A percentile compares a stretch with the other conserved stretches of the same genome.
These are phyloP conservation scores for Thripadectes ignobilis DNA, from an alignment of 2,797 vertebrate species.

Conservation along the genomic window DNA sequence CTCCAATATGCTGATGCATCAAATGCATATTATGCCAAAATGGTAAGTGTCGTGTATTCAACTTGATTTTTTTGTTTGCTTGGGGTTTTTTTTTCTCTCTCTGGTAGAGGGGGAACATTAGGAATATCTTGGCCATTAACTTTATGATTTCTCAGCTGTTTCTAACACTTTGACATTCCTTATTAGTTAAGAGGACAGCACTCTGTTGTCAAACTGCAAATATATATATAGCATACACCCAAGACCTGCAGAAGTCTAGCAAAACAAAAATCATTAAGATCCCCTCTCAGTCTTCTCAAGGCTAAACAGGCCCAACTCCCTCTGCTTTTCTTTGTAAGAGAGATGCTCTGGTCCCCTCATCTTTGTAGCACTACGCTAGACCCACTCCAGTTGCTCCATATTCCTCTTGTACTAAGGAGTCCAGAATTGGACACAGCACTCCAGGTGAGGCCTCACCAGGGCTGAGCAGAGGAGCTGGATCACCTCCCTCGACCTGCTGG, in stretches of 20 bases:
- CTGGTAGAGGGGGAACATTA: neutral
- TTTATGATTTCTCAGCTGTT: neutral
- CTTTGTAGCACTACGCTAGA: neutral
- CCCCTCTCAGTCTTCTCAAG: neutral
- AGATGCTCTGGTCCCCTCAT: neutral
- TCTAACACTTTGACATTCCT: neutral
- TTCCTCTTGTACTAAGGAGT: neutral
- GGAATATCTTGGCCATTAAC: neutral
- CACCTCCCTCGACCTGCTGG: neutral
- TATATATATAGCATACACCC: neutral
- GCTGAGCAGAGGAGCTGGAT: neutral
- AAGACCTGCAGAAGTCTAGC: neutral
- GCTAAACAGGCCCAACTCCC: neutral
- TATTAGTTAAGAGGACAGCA: neutral
- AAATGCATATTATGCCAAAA: slow-evolving; percentile 83
- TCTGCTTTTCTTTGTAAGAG: neutral
- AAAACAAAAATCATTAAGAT: neutral
- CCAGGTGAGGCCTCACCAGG: neutral
- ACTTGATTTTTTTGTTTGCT: neutral
- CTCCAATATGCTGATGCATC: slow-evolving; percentile 82
- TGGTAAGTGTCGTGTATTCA: slow-evolving; percentile 72
- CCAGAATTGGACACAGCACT: neutral
- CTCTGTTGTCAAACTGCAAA: neutral
- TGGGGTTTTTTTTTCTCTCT: rapidly evolving
- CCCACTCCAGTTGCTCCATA: neutral